phyloP scores from a whole-genome alignment of 2,113 vertebrate genomes.

The Lampris megalopsis region DNA sequence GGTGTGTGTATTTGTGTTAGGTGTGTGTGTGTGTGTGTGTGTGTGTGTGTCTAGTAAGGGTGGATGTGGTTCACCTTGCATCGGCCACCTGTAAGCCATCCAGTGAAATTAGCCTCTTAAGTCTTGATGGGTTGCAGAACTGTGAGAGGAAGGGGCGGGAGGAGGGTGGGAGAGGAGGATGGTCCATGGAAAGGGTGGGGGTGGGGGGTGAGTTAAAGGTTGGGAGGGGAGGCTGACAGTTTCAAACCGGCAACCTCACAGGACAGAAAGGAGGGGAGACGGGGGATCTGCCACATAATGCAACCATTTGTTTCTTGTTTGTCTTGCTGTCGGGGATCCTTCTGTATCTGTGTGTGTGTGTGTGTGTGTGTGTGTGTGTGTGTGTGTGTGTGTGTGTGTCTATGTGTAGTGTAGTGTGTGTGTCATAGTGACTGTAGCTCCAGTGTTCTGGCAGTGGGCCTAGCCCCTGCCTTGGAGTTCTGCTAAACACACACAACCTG shows the following conservation, averaged over 20 bases:
- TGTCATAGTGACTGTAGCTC: conserved; percentile 32
- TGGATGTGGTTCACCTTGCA: conserved; percentile 82
- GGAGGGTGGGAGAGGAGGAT: conserved; percentile 59
- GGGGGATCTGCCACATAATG: conserved; percentile 52
- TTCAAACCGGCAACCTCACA: conserved; percentile 48
- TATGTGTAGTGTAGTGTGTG: conserved; percentile 1
- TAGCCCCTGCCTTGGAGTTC: not conserved
- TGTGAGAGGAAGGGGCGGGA: conserved; percentile 59
- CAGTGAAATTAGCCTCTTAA: conserved; percentile 83
- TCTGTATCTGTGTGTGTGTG: conserved; percentile 29
- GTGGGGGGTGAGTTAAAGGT: conserved; percentile 29
- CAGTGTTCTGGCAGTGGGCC: not conserved
- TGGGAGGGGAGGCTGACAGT: conserved; percentile 7
- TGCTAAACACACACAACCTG: conserved; percentile 72
- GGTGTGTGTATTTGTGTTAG: conserved; percentile 29
- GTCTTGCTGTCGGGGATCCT: conserved; percentile 42
- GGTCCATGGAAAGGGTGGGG: conserved; percentile 21
- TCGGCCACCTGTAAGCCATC: conserved; percentile 85
- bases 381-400: conserved; percentile 9
- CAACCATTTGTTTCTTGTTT: conserved; percentile 72
- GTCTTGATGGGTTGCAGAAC: conserved; percentile 81
- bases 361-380: conserved; percentile 18
- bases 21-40: conserved; percentile 25
- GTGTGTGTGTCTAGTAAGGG: conserved; percentile 49
- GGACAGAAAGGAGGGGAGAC: conserved; percentile 39